Evolutionary conservation across 2,797 vertebrate species (phyloP), one percentile per base, ranked within the genome.

Genomic region (Karalla daura): DNA sequence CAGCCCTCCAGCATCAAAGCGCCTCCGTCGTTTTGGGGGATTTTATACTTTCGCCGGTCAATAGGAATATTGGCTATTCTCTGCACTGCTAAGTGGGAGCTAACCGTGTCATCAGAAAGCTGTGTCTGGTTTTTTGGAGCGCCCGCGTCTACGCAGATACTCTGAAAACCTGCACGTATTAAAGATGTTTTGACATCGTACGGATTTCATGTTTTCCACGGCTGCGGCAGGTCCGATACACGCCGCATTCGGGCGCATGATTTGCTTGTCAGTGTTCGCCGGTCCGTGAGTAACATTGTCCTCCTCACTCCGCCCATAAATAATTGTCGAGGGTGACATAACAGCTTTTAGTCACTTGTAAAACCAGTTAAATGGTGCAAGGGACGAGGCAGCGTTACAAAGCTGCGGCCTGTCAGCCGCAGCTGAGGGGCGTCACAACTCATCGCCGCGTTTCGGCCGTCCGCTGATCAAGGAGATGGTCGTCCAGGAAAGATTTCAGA

Each of bases 401-500:
- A 74, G 37, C 41, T 65, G 71, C 24, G 12, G 61, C 30, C 51
- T 27, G 54, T 58, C 81, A 64, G n/a, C 69, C 27, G 7, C 2
- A 6, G 39, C 63, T 53, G 55, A 65, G 64, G 63, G 40, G 55
- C 28, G 37, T 72, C 80, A 54, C 62, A 67, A 55, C 43, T 68
- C 40, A 45, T 71, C 62, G 11, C 1, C 36, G 17, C 58, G 43
- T 74, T 41, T 49, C 17, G 66, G 43, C 52, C 27, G 53, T 50
- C 36, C 55, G 60, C 74, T 83, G 70, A 78, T 82, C 71, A 73
- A 78, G 24, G 50, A 36, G 47, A 81, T 74, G 18, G 17, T 52
- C 36, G 62, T 81, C 61, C 47, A 39, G 80, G 70, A 82, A 78
- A 68, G 80, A 59, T 78, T 77, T 64, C 36, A 74, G 37, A 74